A percentile compares a stretch with the other conserved stretches of the same genome.
Conservation (phyloP, 2,888 invertebrate species). For the Epinotia nisella region DNA sequence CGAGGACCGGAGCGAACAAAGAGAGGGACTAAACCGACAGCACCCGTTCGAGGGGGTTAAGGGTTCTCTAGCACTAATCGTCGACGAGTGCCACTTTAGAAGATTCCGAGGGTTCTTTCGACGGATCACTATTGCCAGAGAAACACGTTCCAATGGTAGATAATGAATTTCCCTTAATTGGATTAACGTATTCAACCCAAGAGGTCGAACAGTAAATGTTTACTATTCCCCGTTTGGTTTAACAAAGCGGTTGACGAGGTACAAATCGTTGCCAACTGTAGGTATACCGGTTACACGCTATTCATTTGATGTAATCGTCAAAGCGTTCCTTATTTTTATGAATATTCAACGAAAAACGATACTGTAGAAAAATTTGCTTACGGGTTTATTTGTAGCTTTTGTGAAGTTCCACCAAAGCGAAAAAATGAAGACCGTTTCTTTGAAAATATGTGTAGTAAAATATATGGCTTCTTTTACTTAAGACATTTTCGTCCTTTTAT, state of each 20-base stretch:
- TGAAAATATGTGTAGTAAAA: conserved; percentile 54
- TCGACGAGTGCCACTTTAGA: conserved; percentile 70
- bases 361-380: conserved; percentile 53
- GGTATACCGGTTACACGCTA: conserved; percentile 14
- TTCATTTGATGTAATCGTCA: conserved; percentile 46
- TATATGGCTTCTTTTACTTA: conserved; percentile 59
- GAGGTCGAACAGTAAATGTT: conserved; percentile 56
- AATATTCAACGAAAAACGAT: conserved; percentile 63
- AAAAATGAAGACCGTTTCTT: conserved; percentile 56
- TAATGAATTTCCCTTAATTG: conserved; percentile 79
- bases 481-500: conserved; percentile 50
- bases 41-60: conserved; percentile 69
- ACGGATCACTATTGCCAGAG: conserved; percentile 73
- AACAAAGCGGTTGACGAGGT: conserved; percentile 32
- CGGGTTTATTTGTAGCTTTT: conserved; percentile 50
- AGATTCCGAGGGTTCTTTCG: conserved; percentile 75
- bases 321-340: conserved; percentile 53
- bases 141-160: conserved; percentile 73
- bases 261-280: conserved; percentile 25
- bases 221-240: conserved; percentile 41
- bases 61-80: conserved; percentile 76
- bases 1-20: conserved; percentile 67
- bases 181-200: conserved; percentile 66
- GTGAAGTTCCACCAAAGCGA: conserved; percentile 41
- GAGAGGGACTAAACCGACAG: conserved; percentile 63